A percentile compares a stretch with the other conserved stretches of the same genome.
phyloP scores from a whole-genome alignment of 1,140 invertebrate genomes.

The Sycophaga agraensis region DNA sequence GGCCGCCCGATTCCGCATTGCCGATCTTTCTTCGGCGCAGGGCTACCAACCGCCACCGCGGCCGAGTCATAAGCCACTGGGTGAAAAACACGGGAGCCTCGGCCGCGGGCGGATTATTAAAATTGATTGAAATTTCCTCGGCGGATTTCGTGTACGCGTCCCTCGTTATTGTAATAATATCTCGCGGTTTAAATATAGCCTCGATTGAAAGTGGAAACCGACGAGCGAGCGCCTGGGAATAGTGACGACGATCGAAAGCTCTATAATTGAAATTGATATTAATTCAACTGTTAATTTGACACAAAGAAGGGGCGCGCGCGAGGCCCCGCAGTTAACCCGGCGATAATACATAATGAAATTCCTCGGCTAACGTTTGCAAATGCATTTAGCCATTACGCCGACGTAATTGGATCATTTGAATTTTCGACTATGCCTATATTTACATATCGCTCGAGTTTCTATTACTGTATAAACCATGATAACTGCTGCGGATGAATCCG shows the following conservation, averaged over 20 bases:
- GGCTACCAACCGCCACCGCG: no score
- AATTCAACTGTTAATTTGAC: neutral
- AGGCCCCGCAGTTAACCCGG: neutral
- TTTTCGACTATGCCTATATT: constrained; percentile 7
- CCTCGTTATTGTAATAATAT: no score
- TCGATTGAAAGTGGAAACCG: no score
- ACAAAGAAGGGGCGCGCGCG: neutral
- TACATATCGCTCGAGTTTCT: constrained; percentile 11
- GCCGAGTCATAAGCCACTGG: neutral
- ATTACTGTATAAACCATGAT: constrained; percentile 22
- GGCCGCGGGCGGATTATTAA: neutral
- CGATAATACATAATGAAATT: constrained; percentile 10
- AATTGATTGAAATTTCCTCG: neutral
- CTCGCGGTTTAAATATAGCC: no score
- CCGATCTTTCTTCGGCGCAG: no score
- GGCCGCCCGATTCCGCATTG: no score
- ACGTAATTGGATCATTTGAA: constrained; percentile 16
- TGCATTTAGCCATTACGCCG: neutral
- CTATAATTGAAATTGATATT: neutral
- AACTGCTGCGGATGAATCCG: neutral
- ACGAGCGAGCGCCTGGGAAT: no score
- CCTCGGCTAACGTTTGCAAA: neutral
- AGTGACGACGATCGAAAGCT: no score
- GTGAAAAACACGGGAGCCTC: neutral
- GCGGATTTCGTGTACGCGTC: neutral